Evolutionary conservation across 2,888 invertebrate genomes (phyloP), one percentile per base, ranked within the genome.

Genomic region (Caenorhabditis sulstoni): DNA sequence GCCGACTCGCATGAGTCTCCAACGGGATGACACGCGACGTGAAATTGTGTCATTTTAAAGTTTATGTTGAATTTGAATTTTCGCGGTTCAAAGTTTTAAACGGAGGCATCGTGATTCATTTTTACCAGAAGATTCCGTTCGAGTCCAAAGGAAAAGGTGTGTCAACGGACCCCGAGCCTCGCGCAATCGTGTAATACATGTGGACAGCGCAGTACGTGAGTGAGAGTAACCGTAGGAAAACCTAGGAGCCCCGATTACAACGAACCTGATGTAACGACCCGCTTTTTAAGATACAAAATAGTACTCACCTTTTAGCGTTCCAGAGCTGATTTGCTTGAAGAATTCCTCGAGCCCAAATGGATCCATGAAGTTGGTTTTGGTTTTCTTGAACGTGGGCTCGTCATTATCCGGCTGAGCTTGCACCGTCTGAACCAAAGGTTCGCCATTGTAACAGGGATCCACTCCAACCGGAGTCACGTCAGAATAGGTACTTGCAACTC

Each of bases 281-380:
- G n/a, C n/a, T 52, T 1, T 14, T 0, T 0, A 39, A 45, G 7
- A 22, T 49, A 18, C 35, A 16, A 58, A n/a, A 20, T 3, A 57
- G 12, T n/a, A 81, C 81, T 70, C 44, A 82, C 84, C 79, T 77
- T 47, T 55, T 14, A 55, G 22, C n/a, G 50, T 22, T 52, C 55
- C 50, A 12, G 79, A 49, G 22, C 57, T 49, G 12, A 85, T 50
- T 11, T 74, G 47, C 50, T 77, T 61, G 80, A 86, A 86, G 73
- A 86, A 82, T 9, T 79, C 71, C 29, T 85, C 81, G 58, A 86
- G 57, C 22, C 82, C 83, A 61, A 86, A 85, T 4, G 86, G 86
- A 74, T 86, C 86, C 59, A 79, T 68, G 41, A 71, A 79, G 57
- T 64, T 65, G 50, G 44, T 35, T 12, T 71, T 73, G 47, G 59